Conservation (phyloP, 2,797 vertebrate genomes). For the Clarias pachynema region DNA sequence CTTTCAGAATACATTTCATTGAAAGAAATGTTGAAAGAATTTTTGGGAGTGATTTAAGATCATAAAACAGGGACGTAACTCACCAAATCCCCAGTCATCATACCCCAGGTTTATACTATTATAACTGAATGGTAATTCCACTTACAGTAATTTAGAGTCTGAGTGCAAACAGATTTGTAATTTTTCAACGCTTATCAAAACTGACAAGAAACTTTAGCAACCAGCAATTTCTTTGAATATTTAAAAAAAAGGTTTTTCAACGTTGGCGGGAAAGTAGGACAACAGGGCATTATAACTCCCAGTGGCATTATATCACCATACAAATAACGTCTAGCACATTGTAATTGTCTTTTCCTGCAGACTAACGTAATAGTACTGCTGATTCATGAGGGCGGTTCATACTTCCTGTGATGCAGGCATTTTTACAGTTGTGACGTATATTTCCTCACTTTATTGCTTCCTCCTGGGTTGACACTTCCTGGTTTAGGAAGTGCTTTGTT, state of each 20-base stretch:
- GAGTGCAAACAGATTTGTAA: neutral
- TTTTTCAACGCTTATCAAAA: neutral
- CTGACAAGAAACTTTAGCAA: neutral
- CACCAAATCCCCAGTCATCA: neutral
- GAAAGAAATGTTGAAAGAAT: neutral
- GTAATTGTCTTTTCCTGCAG: neutral
- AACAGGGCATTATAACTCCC: neutral
- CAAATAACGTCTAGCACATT: neutral
- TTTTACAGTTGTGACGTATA: slow-evolving; percentile 21
- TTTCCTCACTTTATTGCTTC: slow-evolving; percentile 56
- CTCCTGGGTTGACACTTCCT: slow-evolving; percentile 59
- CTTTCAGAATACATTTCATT: neutral
- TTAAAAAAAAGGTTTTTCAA: neutral
- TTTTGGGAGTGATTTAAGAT: neutral
- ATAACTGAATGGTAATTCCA: neutral
- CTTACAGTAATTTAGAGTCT: neutral
- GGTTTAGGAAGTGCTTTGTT: slow-evolving; percentile 22
- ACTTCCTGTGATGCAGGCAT: slow-evolving; percentile 58
- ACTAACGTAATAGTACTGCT: neutral
- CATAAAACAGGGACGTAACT: neutral
- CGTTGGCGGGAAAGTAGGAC: neutral
- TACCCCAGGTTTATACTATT: neutral
- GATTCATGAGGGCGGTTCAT: slow-evolving; percentile 50
- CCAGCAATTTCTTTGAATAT: neutral
- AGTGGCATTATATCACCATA: neutral